Evolutionary conservation across 2,797 vertebrate species (phyloP).

Genomic region (Anguilla anguilla): DNA sequence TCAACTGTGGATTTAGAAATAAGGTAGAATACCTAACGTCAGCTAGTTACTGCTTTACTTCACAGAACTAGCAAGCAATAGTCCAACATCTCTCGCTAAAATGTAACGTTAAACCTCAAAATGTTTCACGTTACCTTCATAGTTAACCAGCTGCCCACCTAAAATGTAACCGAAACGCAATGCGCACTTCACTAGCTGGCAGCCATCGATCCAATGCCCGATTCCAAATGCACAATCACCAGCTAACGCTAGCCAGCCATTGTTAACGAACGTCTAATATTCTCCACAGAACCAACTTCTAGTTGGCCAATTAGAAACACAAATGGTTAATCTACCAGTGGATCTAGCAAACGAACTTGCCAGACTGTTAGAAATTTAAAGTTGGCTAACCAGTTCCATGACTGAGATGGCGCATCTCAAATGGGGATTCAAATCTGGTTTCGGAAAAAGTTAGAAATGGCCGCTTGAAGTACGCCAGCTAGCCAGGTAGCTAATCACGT

Average conservation of each 20-base stretch:
- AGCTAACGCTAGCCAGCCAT: background rate
- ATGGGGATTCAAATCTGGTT: slow-evolving; percentile 40
- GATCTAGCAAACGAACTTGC: slow-evolving; percentile 4
- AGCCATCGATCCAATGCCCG: background rate
- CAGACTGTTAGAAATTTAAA: background rate
- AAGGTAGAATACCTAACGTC: background rate
- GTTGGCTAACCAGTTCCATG: background rate
- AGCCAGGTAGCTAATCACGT: slow-evolving; percentile 47
- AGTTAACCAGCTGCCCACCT: background rate
- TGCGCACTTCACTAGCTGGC: background rate
- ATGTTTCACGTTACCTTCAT: background rate
- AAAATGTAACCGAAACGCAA: background rate
- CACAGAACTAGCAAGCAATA: slow-evolving; percentile 5
- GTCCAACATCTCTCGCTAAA: background rate
- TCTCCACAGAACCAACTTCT: background rate
- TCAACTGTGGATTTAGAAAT: slow-evolving; percentile 18
- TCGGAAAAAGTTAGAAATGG: slow-evolving; percentile 55
- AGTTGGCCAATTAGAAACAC: background rate
- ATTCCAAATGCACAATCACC: slow-evolving; percentile 17
- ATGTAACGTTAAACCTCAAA: background rate
- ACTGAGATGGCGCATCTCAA: slow-evolving; percentile 31
- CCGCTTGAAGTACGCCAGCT: slow-evolving; percentile 41
- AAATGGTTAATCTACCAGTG: background rate
- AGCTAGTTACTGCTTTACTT: slow-evolving; percentile 2
- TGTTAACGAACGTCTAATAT: background rate